phyloP scores from a whole-genome alignment of 2,797 vertebrate genomes.

The Sus cebifrons region DNA sequence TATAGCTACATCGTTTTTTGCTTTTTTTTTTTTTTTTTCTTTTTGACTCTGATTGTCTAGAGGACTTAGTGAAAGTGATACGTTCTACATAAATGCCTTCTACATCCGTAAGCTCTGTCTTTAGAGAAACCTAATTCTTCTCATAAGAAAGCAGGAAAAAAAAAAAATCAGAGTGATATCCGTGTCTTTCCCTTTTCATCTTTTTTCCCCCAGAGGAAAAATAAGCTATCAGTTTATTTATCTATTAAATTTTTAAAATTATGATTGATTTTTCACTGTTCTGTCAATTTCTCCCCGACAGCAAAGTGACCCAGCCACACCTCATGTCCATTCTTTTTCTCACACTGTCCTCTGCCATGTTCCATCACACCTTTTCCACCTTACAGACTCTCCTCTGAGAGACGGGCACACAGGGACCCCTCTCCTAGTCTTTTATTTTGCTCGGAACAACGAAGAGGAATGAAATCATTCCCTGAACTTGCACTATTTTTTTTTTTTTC shows the following conservation, averaged over 20 bases:
- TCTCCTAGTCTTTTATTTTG: background rate
- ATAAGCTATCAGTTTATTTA: too few species aligned
- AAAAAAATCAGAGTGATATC: background rate
- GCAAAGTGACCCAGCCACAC: too few species aligned
- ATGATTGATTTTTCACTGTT: too few species aligned
- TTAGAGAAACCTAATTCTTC: background rate
- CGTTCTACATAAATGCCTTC: background rate
- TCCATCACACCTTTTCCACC: too few species aligned
- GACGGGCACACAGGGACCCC: background rate
- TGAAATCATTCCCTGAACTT: background rate
- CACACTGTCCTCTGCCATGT: too few species aligned
- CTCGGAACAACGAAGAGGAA: background rate
- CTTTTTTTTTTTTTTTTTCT: slow-evolving; percentile 2
- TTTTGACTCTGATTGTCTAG: background rate
- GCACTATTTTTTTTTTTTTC: background rate
- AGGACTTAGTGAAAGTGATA: background rate
- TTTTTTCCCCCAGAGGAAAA: too few species aligned
- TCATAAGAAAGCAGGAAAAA: background rate
- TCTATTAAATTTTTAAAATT: too few species aligned
- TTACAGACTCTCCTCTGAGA: too few species aligned
- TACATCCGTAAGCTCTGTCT: background rate
- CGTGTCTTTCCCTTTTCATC: background rate
- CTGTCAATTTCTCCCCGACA: too few species aligned
- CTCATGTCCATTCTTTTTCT: too few species aligned
- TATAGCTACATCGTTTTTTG: background rate